Evolutionary conservation across 2,888 invertebrate species (phyloP), one percentile per base, ranked within the genome.

Genomic region (Phymatocera aterrima): DNA sequence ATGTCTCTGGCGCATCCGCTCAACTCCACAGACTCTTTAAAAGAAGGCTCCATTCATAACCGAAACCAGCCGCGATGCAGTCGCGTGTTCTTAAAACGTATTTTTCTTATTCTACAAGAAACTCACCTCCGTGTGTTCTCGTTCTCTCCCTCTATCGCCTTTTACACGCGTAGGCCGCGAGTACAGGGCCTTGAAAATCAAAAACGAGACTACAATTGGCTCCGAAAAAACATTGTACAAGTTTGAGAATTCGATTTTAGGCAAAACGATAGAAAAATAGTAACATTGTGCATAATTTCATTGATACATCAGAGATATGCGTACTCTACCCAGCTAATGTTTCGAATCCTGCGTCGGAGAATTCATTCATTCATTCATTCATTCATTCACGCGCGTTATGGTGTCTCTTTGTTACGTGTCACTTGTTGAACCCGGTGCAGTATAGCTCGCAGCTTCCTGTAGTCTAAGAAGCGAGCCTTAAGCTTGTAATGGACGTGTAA

Each of bases 11-110:
- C 34, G 61, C 37, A 37, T 64, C 61, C 61, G 61, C n/a, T 64
- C 18, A 34, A 15, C 37, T 37, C 61, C n/a, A 51, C 34, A 64
- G 34, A 8, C 34, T 64, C 57, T 57, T 57, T 28, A 57, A 57
- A 57, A n/a, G n/a, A 37, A 64, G 61, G 61, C 18, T 12, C 61
- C 61, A 64, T 64, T 64, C 61, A 64, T 64, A 64, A 64, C 61
- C 18, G 37, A n/a, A 43, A n/a, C 37, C n/a, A 64, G 2, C 37
- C 18, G n/a, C 3, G 28, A 10, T 28, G 28, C 15, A 57, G 15
- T 28, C 28, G 12, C 57, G 57, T 28, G 15, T 57, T 57, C 4
- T 28, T 1, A 15, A 57, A 28, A 57, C 8, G 21, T 15, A 57
- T 28, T 15, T 57, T 57, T 57, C 57, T 57, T 57, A 28, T 57